Evolutionary conservation across 1,140 invertebrate species (phyloP), one percentile per base, ranked within the genome.

Genomic region (Drosophila bocqueti): DNA sequence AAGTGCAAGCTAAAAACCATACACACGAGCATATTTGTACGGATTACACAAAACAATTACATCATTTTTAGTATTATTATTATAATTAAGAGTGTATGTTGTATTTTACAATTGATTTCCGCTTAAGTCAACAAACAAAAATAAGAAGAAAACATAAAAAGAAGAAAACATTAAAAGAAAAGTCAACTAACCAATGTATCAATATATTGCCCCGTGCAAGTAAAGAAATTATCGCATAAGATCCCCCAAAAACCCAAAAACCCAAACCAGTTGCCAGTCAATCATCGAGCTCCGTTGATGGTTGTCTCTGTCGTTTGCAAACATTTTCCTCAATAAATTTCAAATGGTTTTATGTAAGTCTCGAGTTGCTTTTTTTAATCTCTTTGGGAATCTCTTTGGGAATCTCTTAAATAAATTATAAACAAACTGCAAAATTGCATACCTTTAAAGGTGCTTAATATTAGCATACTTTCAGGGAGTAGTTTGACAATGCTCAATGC

Each of bases 91-190:
- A 67, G 81, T 73, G 69, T 83, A 87, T 86, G 83, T 82, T 78
- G 69, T 82, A 82, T 83, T 78, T 74, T 78, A 82, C 61, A 68
- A 68, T 78, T 84, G 76, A 83, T 83, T 87, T 89, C 58, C 82
- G 75, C 75, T 77, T 77, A 77, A 77, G 75, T 77, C 73, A 77
- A 16, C 10, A 21, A 38, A 38, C 3, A 15, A 52, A 38, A 24
- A 7, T 0, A 21, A 52, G 36, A 21, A 29, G 6, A 29, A 29
- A 6, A 4, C 0, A 29, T 21, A 1, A 24, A 24, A 24, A 24
- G 24, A 24, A 31, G 31, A 31, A 16, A 24, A 49, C 13, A 36
- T 1, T 6, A 29, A 24, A 40, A 21, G 21, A 24, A 38, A 55
- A 55, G 13, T 55, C 74, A 77, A 77, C 38, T 61, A 73, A 73